A percentile compares a stretch with the other conserved stretches of the same genome.
phyloP scores from a whole-genome alignment of 2,113 vertebrate genomes.

The Pelecanus crispus region DNA sequence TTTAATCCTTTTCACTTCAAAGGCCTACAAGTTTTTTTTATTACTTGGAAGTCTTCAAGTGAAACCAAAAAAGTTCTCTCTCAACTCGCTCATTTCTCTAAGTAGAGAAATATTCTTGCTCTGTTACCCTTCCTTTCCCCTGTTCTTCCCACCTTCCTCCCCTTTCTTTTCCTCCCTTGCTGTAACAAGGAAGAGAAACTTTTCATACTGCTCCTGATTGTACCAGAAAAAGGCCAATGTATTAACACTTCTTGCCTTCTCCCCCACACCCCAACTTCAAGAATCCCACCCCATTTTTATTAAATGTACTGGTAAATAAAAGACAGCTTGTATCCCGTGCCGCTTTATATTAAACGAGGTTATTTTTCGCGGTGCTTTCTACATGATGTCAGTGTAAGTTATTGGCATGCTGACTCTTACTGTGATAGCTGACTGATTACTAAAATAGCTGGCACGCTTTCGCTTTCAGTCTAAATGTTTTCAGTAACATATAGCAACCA shows the following conservation, averaged over 20 bases:
- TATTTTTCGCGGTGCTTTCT: slow-evolving; percentile 3
- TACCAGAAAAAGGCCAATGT: not conserved
- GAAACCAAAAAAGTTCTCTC: not conserved
- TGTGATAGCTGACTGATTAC: not conserved
- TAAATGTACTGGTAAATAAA: not conserved
- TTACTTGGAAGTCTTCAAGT: not conserved
- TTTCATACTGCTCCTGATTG: not conserved
- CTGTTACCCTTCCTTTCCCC: not conserved
- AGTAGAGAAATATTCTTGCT: not conserved
- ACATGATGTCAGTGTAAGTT: not conserved
- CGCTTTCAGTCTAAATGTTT: slow-evolving; percentile 2
- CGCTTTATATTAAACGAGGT: not conserved
- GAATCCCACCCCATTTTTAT: not conserved
- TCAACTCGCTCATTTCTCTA: no score
- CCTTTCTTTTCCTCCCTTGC: not conserved
- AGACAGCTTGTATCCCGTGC: not conserved
- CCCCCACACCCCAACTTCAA: not conserved
- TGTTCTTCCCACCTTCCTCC: not conserved
- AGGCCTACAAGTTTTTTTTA: not conserved
- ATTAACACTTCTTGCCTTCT: not conserved
- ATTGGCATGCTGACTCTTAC: not conserved
- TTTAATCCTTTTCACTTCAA: not conserved
- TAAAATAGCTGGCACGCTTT: not conserved
- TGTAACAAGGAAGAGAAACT: not conserved
- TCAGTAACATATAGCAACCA: not conserved